These are phyloP conservation scores for Gracilinanus agilis DNA, from an alignment of 2,113 vertebrate genomes.

Conservation along the genomic window DNA sequence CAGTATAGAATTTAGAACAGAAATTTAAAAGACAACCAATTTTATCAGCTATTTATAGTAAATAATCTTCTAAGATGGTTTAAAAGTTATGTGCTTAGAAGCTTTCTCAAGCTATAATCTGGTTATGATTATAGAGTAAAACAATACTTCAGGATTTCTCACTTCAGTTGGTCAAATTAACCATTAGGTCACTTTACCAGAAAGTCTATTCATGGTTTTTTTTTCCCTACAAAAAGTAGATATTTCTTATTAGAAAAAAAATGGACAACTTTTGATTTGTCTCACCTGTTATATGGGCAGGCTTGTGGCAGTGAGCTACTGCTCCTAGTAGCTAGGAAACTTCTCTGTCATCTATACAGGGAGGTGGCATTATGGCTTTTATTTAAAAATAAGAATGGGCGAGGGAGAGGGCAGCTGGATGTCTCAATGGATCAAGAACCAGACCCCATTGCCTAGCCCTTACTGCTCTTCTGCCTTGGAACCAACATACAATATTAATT, in stretches of 20 bases:
- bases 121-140: background rate
- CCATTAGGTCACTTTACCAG: background rate
- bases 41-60: slow-evolving; percentile 29
- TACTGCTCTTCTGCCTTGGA: too few relatives aligned
- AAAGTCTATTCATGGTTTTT: background rate
- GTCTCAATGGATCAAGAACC: too few relatives aligned
- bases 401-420: too few relatives aligned
- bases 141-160: slow-evolving; percentile 24
- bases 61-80: slow-evolving; percentile 20
- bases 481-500: too few relatives aligned
- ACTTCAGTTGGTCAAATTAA: slow-evolving; percentile 31
- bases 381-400: background rate
- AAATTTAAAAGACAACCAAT: slow-evolving; percentile 40
- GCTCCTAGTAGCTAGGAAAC: background rate
- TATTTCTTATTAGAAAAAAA: background rate
- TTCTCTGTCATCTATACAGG: background rate
- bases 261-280: background rate
- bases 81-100: background rate
- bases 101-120: slow-evolving; percentile 28
- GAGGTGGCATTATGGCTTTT: background rate
- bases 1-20: slow-evolving; percentile 18
- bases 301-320: background rate
- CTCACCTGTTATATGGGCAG: background rate
- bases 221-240: background rate
- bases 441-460: too few relatives aligned